These are phyloP conservation scores for Lemur catta DNA, from an alignment of 2,797 vertebrate genomes.

Conservation along the genomic window DNA sequence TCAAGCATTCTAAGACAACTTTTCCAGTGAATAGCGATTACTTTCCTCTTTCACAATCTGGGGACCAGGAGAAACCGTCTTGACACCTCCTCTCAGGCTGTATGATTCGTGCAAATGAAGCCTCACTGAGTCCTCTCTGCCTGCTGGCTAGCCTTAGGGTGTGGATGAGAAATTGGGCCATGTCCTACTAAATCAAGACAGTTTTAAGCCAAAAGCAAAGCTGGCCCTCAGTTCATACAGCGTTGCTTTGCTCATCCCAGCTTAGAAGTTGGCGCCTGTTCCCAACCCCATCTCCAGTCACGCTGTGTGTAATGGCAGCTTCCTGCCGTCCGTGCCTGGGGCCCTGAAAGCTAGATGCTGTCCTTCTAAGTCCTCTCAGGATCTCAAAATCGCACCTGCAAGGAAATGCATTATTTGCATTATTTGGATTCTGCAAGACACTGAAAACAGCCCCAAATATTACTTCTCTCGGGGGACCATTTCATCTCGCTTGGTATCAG, in stretches of 20 bases:
- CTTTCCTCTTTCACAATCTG: not conserved
- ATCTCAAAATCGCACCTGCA: not conserved
- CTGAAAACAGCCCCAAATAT: not conserved
- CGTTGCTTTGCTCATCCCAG: not conserved
- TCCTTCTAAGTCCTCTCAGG: not conserved
- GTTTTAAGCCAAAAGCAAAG: not conserved
- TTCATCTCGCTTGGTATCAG: not conserved
- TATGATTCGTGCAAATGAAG: not conserved
- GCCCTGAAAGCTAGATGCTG: not conserved
- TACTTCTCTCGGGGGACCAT: not conserved
- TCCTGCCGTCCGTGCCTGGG: too few relatives aligned
- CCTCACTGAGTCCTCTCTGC: not conserved
- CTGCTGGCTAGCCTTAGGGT: not conserved
- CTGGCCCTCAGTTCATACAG: not conserved
- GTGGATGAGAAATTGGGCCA: not conserved
- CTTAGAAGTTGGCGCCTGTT: not conserved
- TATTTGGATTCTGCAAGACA: not conserved
- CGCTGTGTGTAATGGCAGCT: too few relatives aligned
- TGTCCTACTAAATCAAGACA: not conserved
- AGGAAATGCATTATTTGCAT: not conserved
- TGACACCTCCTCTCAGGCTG: not conserved
- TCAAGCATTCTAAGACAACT: not conserved
- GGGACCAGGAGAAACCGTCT: not conserved
- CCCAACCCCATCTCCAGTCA: fast-evolving
- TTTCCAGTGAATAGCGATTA: not conserved